Conservation (phyloP, 2,888 invertebrate species). For the Pomacea canaliculata region DNA sequence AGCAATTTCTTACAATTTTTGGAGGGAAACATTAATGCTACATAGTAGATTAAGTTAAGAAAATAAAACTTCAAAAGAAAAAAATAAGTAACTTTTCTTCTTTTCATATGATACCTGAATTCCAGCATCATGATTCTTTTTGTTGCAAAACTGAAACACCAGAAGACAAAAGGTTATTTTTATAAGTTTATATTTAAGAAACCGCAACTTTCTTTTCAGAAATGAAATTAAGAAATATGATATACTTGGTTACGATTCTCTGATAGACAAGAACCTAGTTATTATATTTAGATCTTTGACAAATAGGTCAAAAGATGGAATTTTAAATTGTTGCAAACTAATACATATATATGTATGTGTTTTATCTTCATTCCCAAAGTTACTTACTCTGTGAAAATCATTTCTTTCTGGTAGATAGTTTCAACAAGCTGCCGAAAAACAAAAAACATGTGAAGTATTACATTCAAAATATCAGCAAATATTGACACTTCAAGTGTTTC, state of each 20-base stretch:
- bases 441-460: neutral
- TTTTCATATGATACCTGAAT: constrained; percentile 73
- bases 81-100: too few species aligned
- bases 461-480: too few species aligned
- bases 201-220: neutral
- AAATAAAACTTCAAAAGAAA: too few species aligned
- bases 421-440: constrained; percentile 77
- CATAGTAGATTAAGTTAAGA: too few species aligned
- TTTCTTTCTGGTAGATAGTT: constrained; percentile 89
- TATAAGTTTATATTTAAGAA: neutral
- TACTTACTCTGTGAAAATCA: constrained; percentile 83
- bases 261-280: neutral
- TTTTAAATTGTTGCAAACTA: too few species aligned
- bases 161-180: neutral
- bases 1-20: too few species aligned
- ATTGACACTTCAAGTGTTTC: too few species aligned
- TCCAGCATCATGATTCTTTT: constrained; percentile 95
- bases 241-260: too few species aligned
- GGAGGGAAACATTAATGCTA: too few species aligned
- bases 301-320: neutral
- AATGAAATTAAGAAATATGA: neutral
- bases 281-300: neutral
- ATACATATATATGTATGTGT: too few species aligned
- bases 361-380: too few species aligned
- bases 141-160: constrained; percentile 59